Evolutionary conservation across 1,140 invertebrate species (phyloP).

Genomic region (Reticulitermes speratus): DNA sequence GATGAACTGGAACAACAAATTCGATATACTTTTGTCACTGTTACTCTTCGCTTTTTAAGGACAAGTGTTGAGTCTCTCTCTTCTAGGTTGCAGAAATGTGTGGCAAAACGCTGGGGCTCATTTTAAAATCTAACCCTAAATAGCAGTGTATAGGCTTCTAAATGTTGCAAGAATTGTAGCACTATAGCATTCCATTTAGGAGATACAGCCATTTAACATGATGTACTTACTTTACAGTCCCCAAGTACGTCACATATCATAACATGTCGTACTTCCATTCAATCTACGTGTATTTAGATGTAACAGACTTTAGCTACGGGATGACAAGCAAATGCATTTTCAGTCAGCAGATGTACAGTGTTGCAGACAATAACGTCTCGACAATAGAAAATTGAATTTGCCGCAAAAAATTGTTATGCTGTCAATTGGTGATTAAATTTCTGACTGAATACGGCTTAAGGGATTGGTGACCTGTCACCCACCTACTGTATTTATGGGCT

Average conservation of each 20-base stretch:
- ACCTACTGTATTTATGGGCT: background rate
- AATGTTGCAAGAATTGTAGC: no score
- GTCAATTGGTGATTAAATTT: background rate
- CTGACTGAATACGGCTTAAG: background rate
- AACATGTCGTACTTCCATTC: background rate
- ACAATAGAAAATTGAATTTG: background rate
- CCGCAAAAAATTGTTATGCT: background rate
- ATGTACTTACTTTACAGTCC: no score
- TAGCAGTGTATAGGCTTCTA: no score
- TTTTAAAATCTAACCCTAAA: no score
- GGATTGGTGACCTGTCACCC: background rate
- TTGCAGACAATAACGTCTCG: background rate
- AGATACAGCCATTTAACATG: no score
- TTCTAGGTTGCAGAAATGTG: no score
- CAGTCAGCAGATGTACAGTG: background rate
- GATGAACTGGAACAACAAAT: no score
- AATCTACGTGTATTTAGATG: background rate
- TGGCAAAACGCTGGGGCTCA: no score
- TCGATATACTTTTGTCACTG: no score
- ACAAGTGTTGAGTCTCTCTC: no score
- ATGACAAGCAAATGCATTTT: background rate
- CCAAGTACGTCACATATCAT: background rate
- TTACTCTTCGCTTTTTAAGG: no score
- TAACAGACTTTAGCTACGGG: background rate
- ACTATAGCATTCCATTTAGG: no score